Percentiles rank a stretch among this genome's conserved stretches.
These are phyloP conservation scores for Oophaga pumilio DNA, from an alignment of 2,113 vertebrate genomes.

Conservation along the genomic window DNA sequence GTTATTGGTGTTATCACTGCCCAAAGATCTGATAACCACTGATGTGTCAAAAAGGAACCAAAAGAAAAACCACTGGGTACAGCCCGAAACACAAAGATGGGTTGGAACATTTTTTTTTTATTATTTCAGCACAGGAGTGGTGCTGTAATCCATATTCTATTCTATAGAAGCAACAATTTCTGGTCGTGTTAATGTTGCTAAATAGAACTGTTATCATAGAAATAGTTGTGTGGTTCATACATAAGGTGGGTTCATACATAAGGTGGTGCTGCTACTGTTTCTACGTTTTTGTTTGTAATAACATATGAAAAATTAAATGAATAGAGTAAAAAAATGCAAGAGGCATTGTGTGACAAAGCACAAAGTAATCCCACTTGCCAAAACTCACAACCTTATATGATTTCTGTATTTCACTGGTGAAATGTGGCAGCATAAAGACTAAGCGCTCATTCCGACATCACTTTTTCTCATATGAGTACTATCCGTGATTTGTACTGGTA, in stretches of 20 bases:
- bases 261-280: too few species aligned
- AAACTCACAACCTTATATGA: neutral
- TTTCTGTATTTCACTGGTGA: too few species aligned
- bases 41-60: constrained; percentile 9
- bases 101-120: neutral
- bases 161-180: neutral
- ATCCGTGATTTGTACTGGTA: too few species aligned
- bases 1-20: neutral
- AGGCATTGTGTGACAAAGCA: neutral
- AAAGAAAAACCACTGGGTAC: neutral
- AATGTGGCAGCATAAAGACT: too few species aligned
- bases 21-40: neutral
- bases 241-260: neutral
- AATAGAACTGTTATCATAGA: neutral
- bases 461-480: too few species aligned
- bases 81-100: neutral
- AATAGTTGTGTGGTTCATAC: neutral
- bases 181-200: neutral
- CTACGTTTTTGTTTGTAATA: too few species aligned
- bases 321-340: neutral
- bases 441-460: too few species aligned
- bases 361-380: neutral
- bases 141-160: neutral
- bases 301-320: neutral
- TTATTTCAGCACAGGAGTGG: too few species aligned